These are phyloP conservation scores for Muscicapa adusta DNA, from an alignment of 2,113 vertebrate genomes.

Conservation along the genomic window DNA sequence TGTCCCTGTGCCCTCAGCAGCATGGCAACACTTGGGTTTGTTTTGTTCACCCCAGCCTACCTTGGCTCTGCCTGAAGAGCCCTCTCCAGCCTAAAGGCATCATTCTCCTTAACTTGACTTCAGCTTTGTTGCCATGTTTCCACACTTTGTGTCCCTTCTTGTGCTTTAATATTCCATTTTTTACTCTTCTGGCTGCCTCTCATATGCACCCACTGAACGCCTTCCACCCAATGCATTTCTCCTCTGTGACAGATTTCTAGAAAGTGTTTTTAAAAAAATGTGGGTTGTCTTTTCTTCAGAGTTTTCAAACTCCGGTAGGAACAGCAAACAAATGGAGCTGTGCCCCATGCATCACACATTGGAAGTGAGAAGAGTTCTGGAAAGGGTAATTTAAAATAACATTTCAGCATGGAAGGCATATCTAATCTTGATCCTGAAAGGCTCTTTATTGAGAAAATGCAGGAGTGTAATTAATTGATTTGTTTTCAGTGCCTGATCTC, in stretches of 20 bases:
- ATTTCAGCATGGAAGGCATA: neutral
- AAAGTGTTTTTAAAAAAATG: neutral
- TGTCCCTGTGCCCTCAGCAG: neutral
- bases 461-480: neutral
- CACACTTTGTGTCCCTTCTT: neutral
- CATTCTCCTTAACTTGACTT: neutral
- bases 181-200: neutral
- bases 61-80: neutral
- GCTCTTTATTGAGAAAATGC: neutral
- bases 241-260: neutral
- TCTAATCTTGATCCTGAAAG: slow-evolving; percentile 10
- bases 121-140: neutral
- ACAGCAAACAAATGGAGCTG: neutral
- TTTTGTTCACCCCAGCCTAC: neutral
- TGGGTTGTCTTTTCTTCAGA: neutral
- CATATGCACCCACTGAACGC: neutral
- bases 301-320: neutral
- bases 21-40: neutral
- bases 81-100: neutral
- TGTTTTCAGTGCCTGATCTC: neutral
- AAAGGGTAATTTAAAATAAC: slow-evolving; percentile 21
- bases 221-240: neutral
- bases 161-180: neutral
- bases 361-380: neutral
- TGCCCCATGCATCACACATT: neutral